A percentile compares a stretch with the other conserved stretches of the same genome.
phyloP scores from a whole-genome alignment of 2,797 vertebrate genomes.

The Rhinophrynus dorsalis region DNA sequence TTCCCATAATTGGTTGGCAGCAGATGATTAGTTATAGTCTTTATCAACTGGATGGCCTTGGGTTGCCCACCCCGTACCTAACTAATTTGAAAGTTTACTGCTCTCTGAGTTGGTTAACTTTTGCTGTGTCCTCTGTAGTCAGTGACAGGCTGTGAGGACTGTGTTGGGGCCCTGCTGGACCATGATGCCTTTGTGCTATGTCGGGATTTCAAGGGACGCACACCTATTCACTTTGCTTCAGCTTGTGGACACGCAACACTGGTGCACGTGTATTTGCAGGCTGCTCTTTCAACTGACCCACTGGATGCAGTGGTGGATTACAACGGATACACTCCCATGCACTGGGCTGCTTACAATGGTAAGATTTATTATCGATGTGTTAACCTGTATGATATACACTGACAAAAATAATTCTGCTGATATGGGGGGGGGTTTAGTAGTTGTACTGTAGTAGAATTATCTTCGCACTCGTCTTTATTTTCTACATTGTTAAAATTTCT shows the following conservation, averaged over 20 bases:
- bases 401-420: no score
- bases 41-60: no score
- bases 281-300: slow-evolving; percentile 80
- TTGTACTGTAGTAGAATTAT: slow-evolving; percentile 5
- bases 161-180: slow-evolving; percentile 88
- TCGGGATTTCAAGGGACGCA: slow-evolving; percentile 88
- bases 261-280: slow-evolving; percentile 84
- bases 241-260: slow-evolving; percentile 85
- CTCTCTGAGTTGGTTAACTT: no score
- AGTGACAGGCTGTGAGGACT: slow-evolving; percentile 88
- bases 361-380: no score
- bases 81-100: no score
- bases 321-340: slow-evolving; percentile 91
- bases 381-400: no score
- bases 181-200: slow-evolving; percentile 89
- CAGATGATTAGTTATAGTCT: no score
- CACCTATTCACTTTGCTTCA: slow-evolving; percentile 90
- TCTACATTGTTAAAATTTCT: no score
- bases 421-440: no score
- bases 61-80: no score
- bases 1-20: no score
- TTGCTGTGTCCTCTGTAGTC: slow-evolving; percentile 66
- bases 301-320: slow-evolving; percentile 90
- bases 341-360: slow-evolving; percentile 98
- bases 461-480: no score